These are phyloP conservation scores for Axea sp. DNA, from an alignment of 2,888 invertebrate species.

Conservation along the genomic window DNA sequence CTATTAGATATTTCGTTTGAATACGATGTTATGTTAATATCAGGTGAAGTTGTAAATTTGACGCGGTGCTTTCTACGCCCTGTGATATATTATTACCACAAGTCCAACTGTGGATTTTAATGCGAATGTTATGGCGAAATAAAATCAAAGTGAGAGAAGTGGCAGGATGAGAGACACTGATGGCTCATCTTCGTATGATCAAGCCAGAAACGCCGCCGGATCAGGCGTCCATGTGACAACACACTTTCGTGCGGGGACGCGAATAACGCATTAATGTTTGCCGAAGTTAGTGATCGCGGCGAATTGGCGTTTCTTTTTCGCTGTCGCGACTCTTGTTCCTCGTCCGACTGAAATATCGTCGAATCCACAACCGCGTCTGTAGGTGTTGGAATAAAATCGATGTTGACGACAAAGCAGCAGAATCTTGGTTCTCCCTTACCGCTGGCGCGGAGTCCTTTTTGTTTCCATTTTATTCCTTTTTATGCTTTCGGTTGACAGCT, in stretches of 20 bases:
- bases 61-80: slow-evolving; percentile 8
- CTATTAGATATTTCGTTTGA: slow-evolving; percentile 48
- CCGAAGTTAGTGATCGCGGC: slow-evolving; percentile 50
- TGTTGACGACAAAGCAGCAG: slow-evolving; percentile 30
- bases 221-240: slow-evolving; percentile 49
- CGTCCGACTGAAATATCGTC: slow-evolving; percentile 55
- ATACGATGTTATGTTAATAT: slow-evolving; percentile 51
- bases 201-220: slow-evolving; percentile 52
- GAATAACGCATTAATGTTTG: slow-evolving; percentile 61
- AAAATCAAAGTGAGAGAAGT: slow-evolving; percentile 46
- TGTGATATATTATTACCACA: slow-evolving; percentile 51
- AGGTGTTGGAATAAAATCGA: slow-evolving; percentile 35
- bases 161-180: slow-evolving; percentile 58
- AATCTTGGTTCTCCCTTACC: no score
- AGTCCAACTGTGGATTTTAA: slow-evolving; percentile 29
- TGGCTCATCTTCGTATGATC: slow-evolving; percentile 55
- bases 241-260: slow-evolving; percentile 41
- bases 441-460: no score
- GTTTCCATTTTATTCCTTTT: neutral
- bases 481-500: slow-evolving; percentile 2
- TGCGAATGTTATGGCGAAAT: slow-evolving; percentile 46
- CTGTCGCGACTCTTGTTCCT: slow-evolving; percentile 58
- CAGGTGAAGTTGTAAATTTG: slow-evolving; percentile 47
- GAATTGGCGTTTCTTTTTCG: slow-evolving; percentile 58
- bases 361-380: slow-evolving; percentile 38